These are phyloP conservation scores for Odontothrips loti DNA, from an alignment of 2,888 invertebrate species.

Conservation along the genomic window DNA sequence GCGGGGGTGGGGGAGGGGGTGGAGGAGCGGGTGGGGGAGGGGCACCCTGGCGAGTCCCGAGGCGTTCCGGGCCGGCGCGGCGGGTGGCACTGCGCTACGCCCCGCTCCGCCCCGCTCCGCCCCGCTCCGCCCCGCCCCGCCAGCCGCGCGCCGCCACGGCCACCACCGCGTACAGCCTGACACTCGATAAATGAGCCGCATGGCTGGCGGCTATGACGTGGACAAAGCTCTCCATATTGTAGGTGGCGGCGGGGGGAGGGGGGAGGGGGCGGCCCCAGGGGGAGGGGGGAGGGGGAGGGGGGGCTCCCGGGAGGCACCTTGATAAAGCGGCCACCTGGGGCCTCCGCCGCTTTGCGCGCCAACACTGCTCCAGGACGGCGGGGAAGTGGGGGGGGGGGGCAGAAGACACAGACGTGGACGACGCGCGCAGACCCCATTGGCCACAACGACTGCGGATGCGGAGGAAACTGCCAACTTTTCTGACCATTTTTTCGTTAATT, in stretches of 20 bases:
- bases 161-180: not conserved
- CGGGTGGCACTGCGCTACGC: slow-evolving; percentile 4
- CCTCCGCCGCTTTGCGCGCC: slow-evolving; percentile 23
- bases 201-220: slow-evolving; percentile 25
- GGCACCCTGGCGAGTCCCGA: not conserved
- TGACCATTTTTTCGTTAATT: too few species aligned
- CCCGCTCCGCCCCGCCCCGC: not conserved
- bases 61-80: slow-evolving; percentile 8
- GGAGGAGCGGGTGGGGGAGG: not conserved
- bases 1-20: not conserved
- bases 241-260: not conserved
- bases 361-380: slow-evolving; percentile 16
- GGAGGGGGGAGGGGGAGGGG: not conserved
- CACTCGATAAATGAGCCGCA: slow-evolving; percentile 26
- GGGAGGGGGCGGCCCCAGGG: not conserved
- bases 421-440: not conserved
- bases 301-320: slow-evolving; percentile 21
- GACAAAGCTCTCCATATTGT: slow-evolving; percentile 26
- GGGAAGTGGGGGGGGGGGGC: not conserved
- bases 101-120: not conserved
- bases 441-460: too few species aligned
- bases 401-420: not conserved
- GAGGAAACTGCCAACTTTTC: too few species aligned
- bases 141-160: not conserved
- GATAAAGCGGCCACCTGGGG: slow-evolving; percentile 25